Percentiles rank a stretch among this genome's conserved stretches.
Conservation (phyloP, 2,113 vertebrate genomes). For the Phocoena phocoena region DNA sequence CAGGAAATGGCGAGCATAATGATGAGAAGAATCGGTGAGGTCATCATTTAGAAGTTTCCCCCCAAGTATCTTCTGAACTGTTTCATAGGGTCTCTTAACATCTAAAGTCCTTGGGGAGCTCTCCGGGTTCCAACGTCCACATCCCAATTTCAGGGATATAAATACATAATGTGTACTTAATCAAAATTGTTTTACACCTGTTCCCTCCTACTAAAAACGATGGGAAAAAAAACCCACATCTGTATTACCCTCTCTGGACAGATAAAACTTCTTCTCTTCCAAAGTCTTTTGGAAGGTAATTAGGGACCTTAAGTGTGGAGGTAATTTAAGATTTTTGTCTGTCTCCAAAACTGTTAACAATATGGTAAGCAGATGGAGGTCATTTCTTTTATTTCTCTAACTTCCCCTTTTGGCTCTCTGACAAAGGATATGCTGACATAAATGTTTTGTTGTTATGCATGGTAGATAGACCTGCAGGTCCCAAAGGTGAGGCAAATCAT, state of each 20-base stretch:
- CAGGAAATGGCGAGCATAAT: neutral
- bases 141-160: constrained; percentile 61
- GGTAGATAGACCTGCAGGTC: constrained; percentile 38
- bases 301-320: constrained; percentile 67
- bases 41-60: neutral
- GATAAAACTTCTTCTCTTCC: constrained; percentile 76
- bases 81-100: neutral
- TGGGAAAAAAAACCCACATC: constrained; percentile 19
- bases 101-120: constrained; percentile 48
- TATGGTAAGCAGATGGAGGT: constrained; percentile 74
- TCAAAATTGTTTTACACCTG: constrained; percentile 77
- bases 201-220: constrained; percentile 57
- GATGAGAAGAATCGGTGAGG: neutral
- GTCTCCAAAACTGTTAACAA: constrained; percentile 75
- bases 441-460: constrained; percentile 52
- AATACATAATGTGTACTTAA: constrained; percentile 60
- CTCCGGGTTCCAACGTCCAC: constrained; percentile 33
- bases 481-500: constrained; percentile 61
- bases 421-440: constrained; percentile 8
- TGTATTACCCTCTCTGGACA: constrained; percentile 66
- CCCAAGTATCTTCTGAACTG: constrained; percentile 12
- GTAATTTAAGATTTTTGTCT: constrained; percentile 78
- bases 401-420: constrained; percentile 58
- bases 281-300: constrained; percentile 79
- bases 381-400: constrained; percentile 72